These are phyloP conservation scores for Vombatus ursinus DNA, from an alignment of 2,113 vertebrate species.

Conservation along the genomic window DNA sequence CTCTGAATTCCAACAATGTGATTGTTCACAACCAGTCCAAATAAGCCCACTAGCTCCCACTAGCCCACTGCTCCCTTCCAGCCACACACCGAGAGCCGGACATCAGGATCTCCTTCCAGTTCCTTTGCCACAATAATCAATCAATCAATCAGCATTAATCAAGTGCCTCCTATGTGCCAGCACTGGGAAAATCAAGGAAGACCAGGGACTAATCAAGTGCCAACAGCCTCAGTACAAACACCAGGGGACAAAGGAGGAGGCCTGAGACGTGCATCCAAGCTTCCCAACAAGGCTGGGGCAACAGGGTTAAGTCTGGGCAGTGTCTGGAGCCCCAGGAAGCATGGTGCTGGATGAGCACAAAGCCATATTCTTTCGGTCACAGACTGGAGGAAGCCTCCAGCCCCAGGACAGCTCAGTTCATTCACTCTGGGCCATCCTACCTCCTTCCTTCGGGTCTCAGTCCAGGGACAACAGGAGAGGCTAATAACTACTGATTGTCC, in stretches of 20 bases:
- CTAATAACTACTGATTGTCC: not conserved
- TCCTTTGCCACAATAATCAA: not conserved
- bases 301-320: too few species aligned
- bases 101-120: not conserved
- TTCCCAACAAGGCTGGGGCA: not conserved
- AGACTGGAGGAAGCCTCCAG: not conserved
- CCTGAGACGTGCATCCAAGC: accelerated
- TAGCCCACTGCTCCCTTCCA: not conserved
- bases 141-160: not conserved
- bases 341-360: not conserved
- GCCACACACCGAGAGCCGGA: not conserved
- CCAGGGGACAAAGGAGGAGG: not conserved
- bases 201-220: not conserved
- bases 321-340: not conserved
- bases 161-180: not conserved
- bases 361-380: not conserved
- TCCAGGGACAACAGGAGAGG: not conserved
- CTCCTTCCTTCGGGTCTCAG: not conserved
- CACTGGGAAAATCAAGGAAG: not conserved
- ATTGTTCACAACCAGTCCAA: not conserved
- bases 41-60: too few species aligned
- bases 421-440: not conserved
- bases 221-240: not conserved
- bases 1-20: not conserved
- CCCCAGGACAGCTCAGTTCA: not conserved